phyloP scores from a whole-genome alignment of 1,140 invertebrate genomes.

The Drosophila subpulchrella region DNA sequence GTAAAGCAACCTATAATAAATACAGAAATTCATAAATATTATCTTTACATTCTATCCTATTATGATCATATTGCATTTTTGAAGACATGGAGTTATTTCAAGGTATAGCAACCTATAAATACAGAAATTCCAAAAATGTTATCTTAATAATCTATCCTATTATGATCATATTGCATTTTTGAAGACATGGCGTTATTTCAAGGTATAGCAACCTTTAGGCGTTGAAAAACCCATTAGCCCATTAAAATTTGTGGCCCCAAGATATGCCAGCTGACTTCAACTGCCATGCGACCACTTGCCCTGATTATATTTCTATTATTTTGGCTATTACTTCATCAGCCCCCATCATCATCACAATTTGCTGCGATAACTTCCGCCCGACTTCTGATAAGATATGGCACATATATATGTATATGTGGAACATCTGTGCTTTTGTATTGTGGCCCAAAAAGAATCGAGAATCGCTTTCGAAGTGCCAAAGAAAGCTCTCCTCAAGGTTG shows the following conservation, averaged over 20 bases:
- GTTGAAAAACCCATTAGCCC: constrained; percentile 58
- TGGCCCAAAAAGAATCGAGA: constrained; percentile 32
- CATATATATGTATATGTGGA: constrained; percentile 1
- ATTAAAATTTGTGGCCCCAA: constrained; percentile 63
- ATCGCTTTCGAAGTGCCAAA: constrained; percentile 21
- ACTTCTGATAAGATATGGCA: constrained; percentile 61
- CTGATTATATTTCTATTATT: constrained; percentile 71
- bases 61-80: background rate
- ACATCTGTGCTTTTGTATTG: constrained; percentile 5
- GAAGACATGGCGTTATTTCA: no score
- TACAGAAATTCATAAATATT: no score
- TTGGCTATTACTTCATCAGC: constrained; percentile 71
- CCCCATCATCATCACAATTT: constrained; percentile 12
- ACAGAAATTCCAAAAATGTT: no score
- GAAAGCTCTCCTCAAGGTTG: constrained; percentile 69
- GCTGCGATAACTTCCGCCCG: constrained; percentile 62
- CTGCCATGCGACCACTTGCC: constrained; percentile 40
- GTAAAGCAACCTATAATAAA: no score
- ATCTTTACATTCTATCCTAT: no score
- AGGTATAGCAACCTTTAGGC: no score
- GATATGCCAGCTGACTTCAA: constrained; percentile 49
- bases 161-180: background rate
- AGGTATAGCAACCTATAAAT: no score
- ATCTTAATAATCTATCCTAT: no score
- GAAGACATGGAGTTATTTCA: no score